Percentiles rank a stretch among this genome's conserved stretches.
Conservation (phyloP, 53 echinoderm and acorn worm genomes). For the Holothuria leucospilota region DNA sequence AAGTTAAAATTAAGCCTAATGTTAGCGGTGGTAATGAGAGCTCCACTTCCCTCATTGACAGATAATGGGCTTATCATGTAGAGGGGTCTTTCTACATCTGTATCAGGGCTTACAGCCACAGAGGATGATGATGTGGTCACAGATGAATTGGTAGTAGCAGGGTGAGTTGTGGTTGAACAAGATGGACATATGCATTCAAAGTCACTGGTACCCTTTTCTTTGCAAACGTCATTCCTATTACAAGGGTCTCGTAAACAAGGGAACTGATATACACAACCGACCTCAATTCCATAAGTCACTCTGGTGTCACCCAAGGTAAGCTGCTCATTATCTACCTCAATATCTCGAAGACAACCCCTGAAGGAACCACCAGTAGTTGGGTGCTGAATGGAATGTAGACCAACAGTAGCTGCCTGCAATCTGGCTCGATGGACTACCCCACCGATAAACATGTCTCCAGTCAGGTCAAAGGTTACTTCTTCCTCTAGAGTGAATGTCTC, state of each 20-base stretch:
- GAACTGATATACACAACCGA: constrained; percentile 88
- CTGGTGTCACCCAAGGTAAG: constrained; percentile 83
- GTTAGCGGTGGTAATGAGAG: constrained; percentile 69
- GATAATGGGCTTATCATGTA: constrained; percentile 55
- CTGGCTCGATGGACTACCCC: constrained; percentile 90
- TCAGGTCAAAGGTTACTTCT: constrained; percentile 55
- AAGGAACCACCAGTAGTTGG: constrained; percentile 85
- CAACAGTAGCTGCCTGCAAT: constrained; percentile 68
- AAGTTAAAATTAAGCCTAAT: constrained; percentile 82
- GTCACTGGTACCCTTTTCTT: constrained; percentile 64
- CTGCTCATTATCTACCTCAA: constrained; percentile 81
- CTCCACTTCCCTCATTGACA: constrained; percentile 81
- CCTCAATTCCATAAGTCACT: constrained; percentile 82
- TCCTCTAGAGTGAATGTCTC: constrained; percentile 68
- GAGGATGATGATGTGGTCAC: not conserved
- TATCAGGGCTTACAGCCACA: not conserved
- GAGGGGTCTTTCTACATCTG: constrained; percentile 31
- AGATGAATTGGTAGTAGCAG: not conserved
- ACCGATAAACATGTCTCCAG: constrained; percentile 80
- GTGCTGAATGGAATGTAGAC: constrained; percentile 79
- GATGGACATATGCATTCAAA: constrained; percentile 70
- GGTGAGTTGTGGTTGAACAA: constrained; percentile 11
- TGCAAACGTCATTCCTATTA: constrained; percentile 63
- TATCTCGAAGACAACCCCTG: constrained; percentile 82
- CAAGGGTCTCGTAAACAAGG: constrained; percentile 77